Conservation (phyloP, 2,888 invertebrate genomes). For the Allacma fusca region DNA sequence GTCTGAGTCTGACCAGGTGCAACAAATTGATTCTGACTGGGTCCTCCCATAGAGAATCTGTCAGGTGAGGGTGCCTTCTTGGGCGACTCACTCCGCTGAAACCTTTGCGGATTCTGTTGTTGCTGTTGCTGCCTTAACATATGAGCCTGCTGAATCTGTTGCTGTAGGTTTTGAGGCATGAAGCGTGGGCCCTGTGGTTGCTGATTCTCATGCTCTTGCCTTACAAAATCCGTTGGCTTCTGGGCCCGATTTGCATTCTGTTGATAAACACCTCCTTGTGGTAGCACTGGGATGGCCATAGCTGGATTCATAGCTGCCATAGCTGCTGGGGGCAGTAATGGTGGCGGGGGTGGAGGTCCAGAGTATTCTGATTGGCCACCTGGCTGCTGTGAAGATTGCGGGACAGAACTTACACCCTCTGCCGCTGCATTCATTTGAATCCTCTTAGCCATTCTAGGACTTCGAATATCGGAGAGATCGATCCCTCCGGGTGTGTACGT, state of each 20-base stretch:
- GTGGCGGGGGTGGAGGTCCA: constrained; percentile 47
- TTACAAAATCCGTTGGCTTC: constrained; percentile 51
- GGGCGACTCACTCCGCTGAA: no score
- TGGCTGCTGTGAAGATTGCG: no score
- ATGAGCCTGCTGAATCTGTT: constrained; percentile 39
- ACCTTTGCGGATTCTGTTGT: background rate
- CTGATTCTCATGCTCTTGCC: constrained; percentile 40
- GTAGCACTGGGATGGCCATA: constrained; percentile 73
- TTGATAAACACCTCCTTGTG: constrained; percentile 62
- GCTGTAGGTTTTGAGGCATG: constrained; percentile 28
- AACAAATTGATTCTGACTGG: no score
- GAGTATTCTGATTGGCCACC: background rate
- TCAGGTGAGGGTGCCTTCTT: no score
- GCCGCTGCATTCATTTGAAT: constrained; percentile 75
- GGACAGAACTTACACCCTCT: constrained; percentile 70
- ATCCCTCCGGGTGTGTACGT: constrained; percentile 94
- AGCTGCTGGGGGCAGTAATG: constrained; percentile 71
- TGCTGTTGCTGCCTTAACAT: constrained; percentile 25
- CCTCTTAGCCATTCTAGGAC: constrained; percentile 87
- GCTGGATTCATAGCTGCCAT: constrained; percentile 72
- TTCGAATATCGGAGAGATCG: constrained; percentile 87
- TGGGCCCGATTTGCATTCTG: constrained; percentile 50
- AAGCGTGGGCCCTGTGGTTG: constrained; percentile 21
- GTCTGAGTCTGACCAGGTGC: background rate
- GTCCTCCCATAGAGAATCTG: no score